Base-by-base conservation (phyloP, 2,888 invertebrate genomes). In the Phortica okadai region DNA sequence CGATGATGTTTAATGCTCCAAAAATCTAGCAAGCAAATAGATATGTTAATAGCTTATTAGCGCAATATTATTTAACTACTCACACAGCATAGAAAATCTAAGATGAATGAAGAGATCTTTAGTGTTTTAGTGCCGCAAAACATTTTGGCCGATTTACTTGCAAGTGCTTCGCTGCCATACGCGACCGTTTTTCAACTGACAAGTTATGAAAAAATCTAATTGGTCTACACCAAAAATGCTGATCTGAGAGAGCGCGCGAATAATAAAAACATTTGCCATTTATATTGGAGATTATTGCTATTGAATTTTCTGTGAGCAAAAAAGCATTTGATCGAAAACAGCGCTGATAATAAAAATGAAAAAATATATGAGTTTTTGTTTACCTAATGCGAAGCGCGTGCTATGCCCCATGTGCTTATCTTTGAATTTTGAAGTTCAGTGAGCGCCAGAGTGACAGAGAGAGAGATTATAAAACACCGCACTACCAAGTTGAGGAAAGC, bases 51-150 rank as follows among this genome's bases (percentile, higher is more conserved):
- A 59, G 6, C 25, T 59, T 41, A 74, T 10, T 73, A 62, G 2
- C 14, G 42, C n/a, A 56, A n/a, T 42, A 16, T 5, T 1, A 41
- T 7, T 41, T 66, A 11, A 14, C 8, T 62, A 88, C 89, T 90
- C 77, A 89, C 89, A 77, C 84, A 89, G 74, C 90, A 90, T 33
- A 90, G 75, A 76, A 90, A 84, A 80, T 89, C 89, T 80, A 89
- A 83, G 44, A 89, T 73, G 74, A 89, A 88, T 73, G 88, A 83
- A 16, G 81, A 76, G 73, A 88, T 84, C 81, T 90, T 89, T 67
- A 89, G 73, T 7, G 84, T 83, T 78, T 87, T 79, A 4, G 82
- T 87, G 58, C 84, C 85, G 78, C 88, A 89, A 74, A 85, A 84
- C 89, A 89, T 89, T 82, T 78, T 82, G 66, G 50, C 42, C 50